Conservation (phyloP, 2,113 vertebrate species). For the Thalassarche chlororhynchos region DNA sequence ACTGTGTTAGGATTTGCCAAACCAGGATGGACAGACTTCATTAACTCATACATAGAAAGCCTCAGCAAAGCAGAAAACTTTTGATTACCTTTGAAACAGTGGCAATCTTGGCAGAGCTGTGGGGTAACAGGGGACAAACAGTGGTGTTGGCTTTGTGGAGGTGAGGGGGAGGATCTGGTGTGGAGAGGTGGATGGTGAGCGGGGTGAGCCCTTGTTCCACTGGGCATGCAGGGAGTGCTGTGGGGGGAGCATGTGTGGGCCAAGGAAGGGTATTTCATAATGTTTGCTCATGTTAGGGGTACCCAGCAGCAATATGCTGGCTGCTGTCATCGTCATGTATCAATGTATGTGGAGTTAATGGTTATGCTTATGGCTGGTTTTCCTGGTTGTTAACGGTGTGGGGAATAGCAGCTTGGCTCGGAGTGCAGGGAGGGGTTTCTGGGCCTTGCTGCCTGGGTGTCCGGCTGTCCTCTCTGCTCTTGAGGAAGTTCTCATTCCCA, state of each 20-base stretch:
- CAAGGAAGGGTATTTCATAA: rapidly evolving
- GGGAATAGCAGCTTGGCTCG: not conserved
- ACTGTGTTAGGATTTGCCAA: not conserved
- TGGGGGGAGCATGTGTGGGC: not conserved
- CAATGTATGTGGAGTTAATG: rapidly evolving
- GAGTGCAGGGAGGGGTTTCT: not conserved
- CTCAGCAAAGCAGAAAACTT: not conserved
- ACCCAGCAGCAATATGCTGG: not conserved
- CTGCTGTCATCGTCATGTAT: rapidly evolving
- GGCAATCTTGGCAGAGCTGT: not conserved
- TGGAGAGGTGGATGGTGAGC: not conserved
- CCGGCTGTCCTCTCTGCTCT: not conserved
- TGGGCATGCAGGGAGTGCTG: rapidly evolving
- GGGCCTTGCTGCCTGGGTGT: not conserved
- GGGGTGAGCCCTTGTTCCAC: not conserved
- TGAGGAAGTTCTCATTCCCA: not conserved
- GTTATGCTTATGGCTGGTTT: not conserved
- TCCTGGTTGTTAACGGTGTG: not conserved
- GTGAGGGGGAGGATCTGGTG: rapidly evolving
- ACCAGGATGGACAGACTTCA: not conserved
- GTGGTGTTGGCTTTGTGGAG: not conserved
- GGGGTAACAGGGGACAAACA: rapidly evolving
- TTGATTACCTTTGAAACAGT: not conserved
- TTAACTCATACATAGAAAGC: not conserved
- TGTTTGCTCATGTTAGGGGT: not conserved